phyloP scores from a whole-genome alignment of 2,888 invertebrate species.

The Mimumesa dahlbomi region DNA sequence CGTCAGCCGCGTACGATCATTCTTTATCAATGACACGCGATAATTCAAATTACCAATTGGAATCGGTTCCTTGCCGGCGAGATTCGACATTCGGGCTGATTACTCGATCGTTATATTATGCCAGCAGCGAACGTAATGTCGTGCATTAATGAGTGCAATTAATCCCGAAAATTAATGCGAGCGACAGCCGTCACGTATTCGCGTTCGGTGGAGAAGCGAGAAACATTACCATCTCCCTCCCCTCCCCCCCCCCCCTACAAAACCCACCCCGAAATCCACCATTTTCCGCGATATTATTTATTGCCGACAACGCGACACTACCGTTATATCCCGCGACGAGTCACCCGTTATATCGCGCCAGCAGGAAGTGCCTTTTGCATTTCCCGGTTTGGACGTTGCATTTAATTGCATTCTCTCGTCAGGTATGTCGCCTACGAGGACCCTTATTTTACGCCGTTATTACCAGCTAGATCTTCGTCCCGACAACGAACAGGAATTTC shows the following conservation, averaged over 20 bases:
- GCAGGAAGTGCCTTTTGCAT: constrained; percentile 49
- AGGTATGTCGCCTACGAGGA: constrained; percentile 31
- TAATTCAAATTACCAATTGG: too few species aligned
- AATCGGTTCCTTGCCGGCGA: too few species aligned
- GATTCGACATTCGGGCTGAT: too few species aligned
- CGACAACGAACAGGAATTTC: constrained; percentile 36
- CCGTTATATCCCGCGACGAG: constrained; percentile 43
- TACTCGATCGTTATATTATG: constrained; percentile 20
- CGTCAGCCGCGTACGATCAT: too few species aligned
- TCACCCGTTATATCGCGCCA: constrained; percentile 32
- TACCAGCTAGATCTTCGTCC: constrained; percentile 19
- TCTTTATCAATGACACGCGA: too few species aligned
- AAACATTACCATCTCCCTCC: constrained; percentile 22
- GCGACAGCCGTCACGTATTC: constrained; percentile 60
- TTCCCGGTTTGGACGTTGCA: constrained; percentile 53
- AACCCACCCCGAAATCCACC: not conserved
- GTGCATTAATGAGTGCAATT: constrained; percentile 70
- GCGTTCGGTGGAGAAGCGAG: constrained; percentile 32
- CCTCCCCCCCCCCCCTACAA: constrained; percentile 17
- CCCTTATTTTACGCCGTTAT: constrained; percentile 50
- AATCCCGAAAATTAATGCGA: constrained; percentile 69
- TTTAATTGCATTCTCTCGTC: constrained; percentile 65
- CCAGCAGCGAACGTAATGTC: constrained; percentile 16
- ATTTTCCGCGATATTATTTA: constrained; percentile 48
- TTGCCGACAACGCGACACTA: constrained; percentile 3